Base-by-base conservation (phyloP, 2,888 invertebrate genomes). In the Meloe dianella region DNA sequence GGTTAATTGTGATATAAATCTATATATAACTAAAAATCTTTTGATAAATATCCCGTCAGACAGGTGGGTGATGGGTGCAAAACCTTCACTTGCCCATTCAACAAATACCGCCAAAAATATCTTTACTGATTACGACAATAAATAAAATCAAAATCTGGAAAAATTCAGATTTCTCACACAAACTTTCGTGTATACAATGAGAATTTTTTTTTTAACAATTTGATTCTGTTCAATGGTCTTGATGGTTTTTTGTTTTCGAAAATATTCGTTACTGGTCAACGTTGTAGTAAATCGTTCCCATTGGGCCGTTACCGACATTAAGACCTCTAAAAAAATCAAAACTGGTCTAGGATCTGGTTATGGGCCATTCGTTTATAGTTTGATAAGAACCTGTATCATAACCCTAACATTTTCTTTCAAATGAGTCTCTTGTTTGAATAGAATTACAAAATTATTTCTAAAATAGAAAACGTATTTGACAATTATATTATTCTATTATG, bases 281-380 rank as follows among this genome's bases (percentile, higher is more conserved):
- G n/a, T n/a, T n/a, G 4, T 35, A 14, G 17, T 17, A 51, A 24
- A 9, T 10, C 24, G n/a, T 10, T 12, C 51, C 51, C 24, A 51
- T 10, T 12, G 51, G 51, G 51, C 51, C 51, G 51, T 51, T 51
- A 22, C 22, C 51, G 51, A 51, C 51, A 10, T 24, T 20, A 47
- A 20, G 47, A 47, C 47, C 47, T 47, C 22, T 20, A 51, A 10
- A 51, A 51, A 24, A 51, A 22, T 51, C 22, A 51, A 51, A 24
- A 51, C 51, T 51, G 12, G 51, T 51, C 51, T 51, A 51, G 22
- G 51, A 51, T 24, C 51, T 51, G 51, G 51, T 24, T 51, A 47
- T 9, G 20, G 20, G 20, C 47, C 20, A 20, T 47, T 47, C 20
- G 17, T 47, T 47, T 47, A 12, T 12, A 24, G 20, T 24, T 12